Percentiles rank a stretch among this genome's conserved stretches.
phyloP scores from a whole-genome alignment of 1,140 invertebrate species.

The Gyrodactylus bullatarudis region DNA sequence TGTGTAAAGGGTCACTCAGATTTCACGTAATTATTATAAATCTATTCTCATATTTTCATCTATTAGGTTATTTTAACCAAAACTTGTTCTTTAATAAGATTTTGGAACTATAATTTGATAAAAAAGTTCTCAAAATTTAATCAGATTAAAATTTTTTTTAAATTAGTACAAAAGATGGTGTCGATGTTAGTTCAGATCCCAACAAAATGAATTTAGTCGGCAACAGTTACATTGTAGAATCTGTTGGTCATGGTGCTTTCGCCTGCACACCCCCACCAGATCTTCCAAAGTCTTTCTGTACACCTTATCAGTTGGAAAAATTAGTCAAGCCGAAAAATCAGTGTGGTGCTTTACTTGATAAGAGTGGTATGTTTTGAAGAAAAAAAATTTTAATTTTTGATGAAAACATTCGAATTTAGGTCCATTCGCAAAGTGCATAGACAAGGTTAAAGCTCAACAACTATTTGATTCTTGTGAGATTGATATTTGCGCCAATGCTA shows the following conservation, averaged over 20 bases:
- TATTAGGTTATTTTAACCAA: too few species aligned
- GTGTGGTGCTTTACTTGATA: background rate
- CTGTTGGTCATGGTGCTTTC: background rate
- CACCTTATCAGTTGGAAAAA: background rate
- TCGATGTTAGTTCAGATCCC: background rate
- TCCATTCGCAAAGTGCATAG: background rate
- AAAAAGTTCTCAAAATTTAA: background rate
- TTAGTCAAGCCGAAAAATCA: background rate
- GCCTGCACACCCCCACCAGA: background rate
- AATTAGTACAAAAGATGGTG: background rate
- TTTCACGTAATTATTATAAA: background rate
- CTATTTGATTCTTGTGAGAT: background rate
- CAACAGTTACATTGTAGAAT: background rate
- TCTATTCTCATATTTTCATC: too few species aligned
- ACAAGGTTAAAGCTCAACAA: background rate
- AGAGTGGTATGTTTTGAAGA: too few species aligned
- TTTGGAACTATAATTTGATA: too few species aligned
- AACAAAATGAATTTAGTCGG: conserved; percentile 1
- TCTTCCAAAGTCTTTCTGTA: background rate
- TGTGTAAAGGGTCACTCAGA: background rate
- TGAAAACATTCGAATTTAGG: too few species aligned
- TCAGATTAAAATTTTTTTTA: background rate
- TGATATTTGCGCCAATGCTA: background rate
- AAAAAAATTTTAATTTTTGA: too few species aligned
- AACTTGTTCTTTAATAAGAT: too few species aligned